Base-by-base conservation (phyloP, 2,797 vertebrate genomes). In the Petrocephalus schoutedeni region DNA sequence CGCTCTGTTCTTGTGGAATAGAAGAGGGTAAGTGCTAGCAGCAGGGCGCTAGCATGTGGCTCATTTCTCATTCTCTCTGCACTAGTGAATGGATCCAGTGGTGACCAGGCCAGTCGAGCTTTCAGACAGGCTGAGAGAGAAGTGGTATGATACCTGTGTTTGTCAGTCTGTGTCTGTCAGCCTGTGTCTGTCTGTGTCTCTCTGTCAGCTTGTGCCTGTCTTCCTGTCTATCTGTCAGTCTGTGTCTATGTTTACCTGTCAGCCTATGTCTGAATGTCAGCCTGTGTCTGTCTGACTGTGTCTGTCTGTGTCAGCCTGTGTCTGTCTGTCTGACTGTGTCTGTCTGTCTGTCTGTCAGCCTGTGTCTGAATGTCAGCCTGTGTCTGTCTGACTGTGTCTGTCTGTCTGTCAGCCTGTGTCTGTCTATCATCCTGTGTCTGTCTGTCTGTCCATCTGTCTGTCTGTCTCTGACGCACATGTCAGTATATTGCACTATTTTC, bases 61-160 rank as follows among this genome's bases (percentile, higher is more conserved):
- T 88, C 36, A 77, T 59, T 12, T 91, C 87, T 92, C 56, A 56
- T 59, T 83, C 89, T 28, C 64, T 58, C 4, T 21, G n/a, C 53
- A 2, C 84, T 90, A 95, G 95, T 89, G 0, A 95, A 93, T n/a
- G 92, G 92, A 4, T 8, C 93, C 9, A 92, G 90, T 12, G 92
- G 93, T 0, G 91, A 92, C 4, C 89, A 90, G n/a, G 58, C 93
- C 0, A 95, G 95, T 36, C 88, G 92, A 45, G 90, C 95, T 8
- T 94, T 95, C 87, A 92, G 95, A 57, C 92, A 91, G 71, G 96
- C 95, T 0, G 94, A 95, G 91, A 93, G 94, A 93, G 96, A 96
- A 93, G 95, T 96, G 95, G 96, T 96, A 91, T 1, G 93, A 7
- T 28, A 23, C 23, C 0, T 41, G 32, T 71, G 9, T 57, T 28